Evolutionary conservation across 30 jellyfish, hydroid and myxozoan species (phyloP), one percentile per base, ranked within the genome.

Genomic region (Chrysaora quinquecirrha): DNA sequence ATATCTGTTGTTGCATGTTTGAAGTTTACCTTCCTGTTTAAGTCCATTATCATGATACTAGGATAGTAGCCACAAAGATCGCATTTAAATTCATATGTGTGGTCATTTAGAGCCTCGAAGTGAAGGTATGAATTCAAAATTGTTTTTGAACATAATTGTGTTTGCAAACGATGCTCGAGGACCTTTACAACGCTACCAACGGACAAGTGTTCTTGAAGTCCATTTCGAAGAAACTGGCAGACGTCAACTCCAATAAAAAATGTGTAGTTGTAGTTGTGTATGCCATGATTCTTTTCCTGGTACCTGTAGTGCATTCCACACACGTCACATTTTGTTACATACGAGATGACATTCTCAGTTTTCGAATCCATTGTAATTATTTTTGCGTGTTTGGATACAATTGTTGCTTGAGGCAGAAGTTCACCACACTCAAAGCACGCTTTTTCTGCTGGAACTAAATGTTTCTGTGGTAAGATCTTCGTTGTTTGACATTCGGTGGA

Each of bases 261-360:
- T n/a, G 64, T 76, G 67, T 76, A 10, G 85, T 76, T 76, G 32
- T 24, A 76, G 67, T 76, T 76, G 12, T 76, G 84, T 10, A 76
- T 62, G 18, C 88, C 84, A 30, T 50, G 38, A n/a, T 50, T 29
- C 11, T 35, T 28, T 62, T 76, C 88, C 30, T 76, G 86, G 71
- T 76, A 76, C 46, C 88, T 54, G 46, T 49, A 76, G 16, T 6
- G 58, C 58, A 43, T 43, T 43, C 58, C 58, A 43, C 58, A 43
- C 58, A 16, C 9, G 16, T 43, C 58, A 43, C 58, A 43, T 43
- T 43, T 43, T 43, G 58, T 43, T 6, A 43, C 58, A n/a, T n/a
- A n/a, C n/a, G n/a, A n/a, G n/a, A n/a, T n/a, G n/a, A n/a, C n/a
- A n/a, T n/a, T n/a, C n/a, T n/a, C n/a, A n/a, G n/a, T n/a, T 43